These are phyloP conservation scores for Bostrychus sinensis DNA, from an alignment of 2,113 vertebrate genomes.

Conservation along the genomic window DNA sequence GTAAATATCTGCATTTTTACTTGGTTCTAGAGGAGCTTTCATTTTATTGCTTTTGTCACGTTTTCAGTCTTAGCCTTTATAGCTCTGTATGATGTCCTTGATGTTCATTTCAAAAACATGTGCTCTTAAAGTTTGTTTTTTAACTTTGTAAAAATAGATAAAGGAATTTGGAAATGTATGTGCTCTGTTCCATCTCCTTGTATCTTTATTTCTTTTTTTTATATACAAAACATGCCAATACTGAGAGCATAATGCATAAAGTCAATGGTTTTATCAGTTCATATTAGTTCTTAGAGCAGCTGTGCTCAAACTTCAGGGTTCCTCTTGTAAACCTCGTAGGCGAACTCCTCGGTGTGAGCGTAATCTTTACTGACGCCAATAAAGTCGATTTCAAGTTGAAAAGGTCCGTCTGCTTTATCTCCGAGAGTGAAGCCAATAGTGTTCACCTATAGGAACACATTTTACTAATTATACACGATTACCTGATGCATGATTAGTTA, in stretches of 20 bases:
- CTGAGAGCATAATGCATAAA: no score
- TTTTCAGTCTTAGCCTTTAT: not conserved
- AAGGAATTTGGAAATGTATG: not conserved
- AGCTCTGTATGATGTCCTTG: not conserved
- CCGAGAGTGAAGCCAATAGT: slow-evolving; percentile 90
- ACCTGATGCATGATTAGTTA: no score
- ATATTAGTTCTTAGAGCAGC: not conserved
- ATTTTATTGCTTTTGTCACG: slow-evolving; percentile 1
- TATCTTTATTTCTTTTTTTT: not conserved
- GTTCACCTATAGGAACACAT: slow-evolving; percentile 80
- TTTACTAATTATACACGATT: no score
- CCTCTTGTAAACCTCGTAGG: slow-evolving; percentile 87
- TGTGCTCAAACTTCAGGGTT: slow-evolving; percentile 70
- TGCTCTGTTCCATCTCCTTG: not conserved
- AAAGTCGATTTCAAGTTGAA: slow-evolving; percentile 94
- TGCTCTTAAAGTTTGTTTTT: not conserved
- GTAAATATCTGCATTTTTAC: slow-evolving; percentile 47
- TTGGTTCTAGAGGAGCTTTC: not conserved
- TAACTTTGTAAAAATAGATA: not conserved
- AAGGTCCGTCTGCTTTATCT: slow-evolving; percentile 90
- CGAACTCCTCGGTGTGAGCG: slow-evolving; percentile 90
- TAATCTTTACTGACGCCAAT: slow-evolving; percentile 86
- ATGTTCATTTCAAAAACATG: not conserved
- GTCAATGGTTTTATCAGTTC: not conserved
- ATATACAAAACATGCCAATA: no score